Evolutionary conservation across 2,113 vertebrate species (phyloP).

Genomic region (Haemorhous mexicanus): DNA sequence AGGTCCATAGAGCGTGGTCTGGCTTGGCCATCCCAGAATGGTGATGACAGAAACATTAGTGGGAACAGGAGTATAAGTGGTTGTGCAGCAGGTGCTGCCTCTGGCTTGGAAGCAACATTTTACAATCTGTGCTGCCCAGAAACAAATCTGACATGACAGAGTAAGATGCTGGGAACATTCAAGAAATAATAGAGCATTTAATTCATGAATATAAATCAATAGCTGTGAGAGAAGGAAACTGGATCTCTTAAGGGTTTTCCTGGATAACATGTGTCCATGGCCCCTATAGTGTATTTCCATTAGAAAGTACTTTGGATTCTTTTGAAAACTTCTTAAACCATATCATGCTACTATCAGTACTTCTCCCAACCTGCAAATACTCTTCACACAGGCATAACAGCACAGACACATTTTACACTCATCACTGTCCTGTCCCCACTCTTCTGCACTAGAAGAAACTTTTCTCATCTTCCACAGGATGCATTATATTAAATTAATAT

Average conservation of each 20-base stretch:
- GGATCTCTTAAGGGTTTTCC: background rate
- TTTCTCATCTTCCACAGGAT: background rate
- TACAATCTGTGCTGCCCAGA: background rate
- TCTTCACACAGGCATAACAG: background rate
- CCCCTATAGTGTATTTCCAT: background rate
- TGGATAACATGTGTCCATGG: background rate
- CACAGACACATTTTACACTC: accelerated
- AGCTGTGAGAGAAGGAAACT: background rate
- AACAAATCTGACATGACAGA: background rate
- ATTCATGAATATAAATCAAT: background rate
- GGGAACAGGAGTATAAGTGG: background rate
- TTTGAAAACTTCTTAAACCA: background rate
- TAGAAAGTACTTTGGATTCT: background rate
- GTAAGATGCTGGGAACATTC: background rate
- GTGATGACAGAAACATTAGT: background rate
- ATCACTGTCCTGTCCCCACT: background rate
- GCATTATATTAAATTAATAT: background rate
- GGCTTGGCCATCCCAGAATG: background rate
- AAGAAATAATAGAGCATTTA: background rate
- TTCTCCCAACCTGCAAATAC: background rate
- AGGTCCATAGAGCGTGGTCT: background rate
- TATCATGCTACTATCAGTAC: background rate
- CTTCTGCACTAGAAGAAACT: background rate
- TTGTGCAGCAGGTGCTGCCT: background rate
- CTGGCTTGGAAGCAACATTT: background rate